Evolutionary conservation across 2,113 vertebrate species (phyloP).

Genomic region (Setophaga coronata): DNA sequence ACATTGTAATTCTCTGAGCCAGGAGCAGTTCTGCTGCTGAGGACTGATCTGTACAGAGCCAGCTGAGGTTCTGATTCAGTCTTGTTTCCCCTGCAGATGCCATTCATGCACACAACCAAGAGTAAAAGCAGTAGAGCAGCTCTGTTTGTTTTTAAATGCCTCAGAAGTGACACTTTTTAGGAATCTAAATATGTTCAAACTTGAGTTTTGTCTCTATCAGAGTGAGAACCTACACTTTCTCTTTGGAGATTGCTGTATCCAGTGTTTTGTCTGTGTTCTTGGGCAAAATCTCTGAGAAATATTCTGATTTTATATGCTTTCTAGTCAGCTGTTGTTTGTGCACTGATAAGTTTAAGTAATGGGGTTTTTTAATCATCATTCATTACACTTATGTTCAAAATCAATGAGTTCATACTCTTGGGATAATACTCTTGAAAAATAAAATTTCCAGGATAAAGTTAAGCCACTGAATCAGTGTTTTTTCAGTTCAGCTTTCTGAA

Average conservation of each 20-base stretch:
- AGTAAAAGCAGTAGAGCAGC: neutral
- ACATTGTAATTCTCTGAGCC: fast-evolving
- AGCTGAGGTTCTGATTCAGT: neutral
- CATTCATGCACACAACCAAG: neutral
- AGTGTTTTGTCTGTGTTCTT: neutral
- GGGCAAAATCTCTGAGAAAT: neutral
- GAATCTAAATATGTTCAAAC: neutral
- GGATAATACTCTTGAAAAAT: neutral
- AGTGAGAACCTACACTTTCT: neutral
- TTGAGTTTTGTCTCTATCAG: neutral
- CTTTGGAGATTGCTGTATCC: neutral
- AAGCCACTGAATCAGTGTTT: neutral
- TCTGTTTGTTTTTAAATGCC: neutral
- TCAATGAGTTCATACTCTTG: neutral
- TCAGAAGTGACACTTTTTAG: neutral
- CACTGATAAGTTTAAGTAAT: neutral
- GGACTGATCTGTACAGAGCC: neutral
- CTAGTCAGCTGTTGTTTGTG: neutral
- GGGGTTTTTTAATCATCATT: fast-evolving
- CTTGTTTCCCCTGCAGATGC: neutral
- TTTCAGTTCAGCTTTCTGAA: neutral
- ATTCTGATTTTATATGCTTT: neutral
- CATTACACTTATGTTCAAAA: neutral
- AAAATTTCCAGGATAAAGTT: neutral
- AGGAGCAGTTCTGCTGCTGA: neutral